Percentiles rank a stretch among this genome's conserved stretches.
phyloP scores from a whole-genome alignment of 2,113 vertebrate genomes.

The Ramphastos sulfuratus region DNA sequence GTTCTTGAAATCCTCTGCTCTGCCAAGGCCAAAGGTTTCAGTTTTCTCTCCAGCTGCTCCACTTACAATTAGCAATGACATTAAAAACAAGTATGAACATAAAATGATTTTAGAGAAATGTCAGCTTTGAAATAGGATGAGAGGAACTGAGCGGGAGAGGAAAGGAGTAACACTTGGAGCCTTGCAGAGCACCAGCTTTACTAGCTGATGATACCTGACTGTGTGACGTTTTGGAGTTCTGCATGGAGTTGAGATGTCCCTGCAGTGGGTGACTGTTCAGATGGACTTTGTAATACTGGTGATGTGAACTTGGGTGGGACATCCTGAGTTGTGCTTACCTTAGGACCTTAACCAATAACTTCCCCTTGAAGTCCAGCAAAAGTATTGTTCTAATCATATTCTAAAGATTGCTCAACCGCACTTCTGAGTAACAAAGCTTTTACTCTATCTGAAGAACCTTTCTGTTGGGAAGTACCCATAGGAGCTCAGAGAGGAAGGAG shows the following conservation, averaged over 20 bases:
- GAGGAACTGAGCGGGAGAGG: background rate
- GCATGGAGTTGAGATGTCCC: background rate
- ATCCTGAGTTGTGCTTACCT: background rate
- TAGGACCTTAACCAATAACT: background rate
- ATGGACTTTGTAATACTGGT: background rate
- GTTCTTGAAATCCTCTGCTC: background rate
- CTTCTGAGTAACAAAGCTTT: background rate
- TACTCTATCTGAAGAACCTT: background rate
- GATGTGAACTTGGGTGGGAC: background rate
- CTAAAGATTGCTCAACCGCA: background rate
- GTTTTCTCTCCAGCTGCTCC: background rate
- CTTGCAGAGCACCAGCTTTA: background rate
- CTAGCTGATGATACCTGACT: rapidly evolving
- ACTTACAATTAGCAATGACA: background rate
- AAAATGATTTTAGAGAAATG: background rate
- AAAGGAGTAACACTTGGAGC: background rate
- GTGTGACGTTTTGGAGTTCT: background rate
- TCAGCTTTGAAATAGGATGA: background rate
- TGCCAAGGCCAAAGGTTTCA: background rate
- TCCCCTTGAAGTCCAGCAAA: background rate
- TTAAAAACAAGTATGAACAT: background rate
- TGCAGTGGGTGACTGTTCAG: background rate
- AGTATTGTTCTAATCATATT: background rate
- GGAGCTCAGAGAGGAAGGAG: background rate
- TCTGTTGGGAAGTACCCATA: background rate